phyloP scores from a whole-genome alignment of 2,113 vertebrate species.

The Alectura lathami region DNA sequence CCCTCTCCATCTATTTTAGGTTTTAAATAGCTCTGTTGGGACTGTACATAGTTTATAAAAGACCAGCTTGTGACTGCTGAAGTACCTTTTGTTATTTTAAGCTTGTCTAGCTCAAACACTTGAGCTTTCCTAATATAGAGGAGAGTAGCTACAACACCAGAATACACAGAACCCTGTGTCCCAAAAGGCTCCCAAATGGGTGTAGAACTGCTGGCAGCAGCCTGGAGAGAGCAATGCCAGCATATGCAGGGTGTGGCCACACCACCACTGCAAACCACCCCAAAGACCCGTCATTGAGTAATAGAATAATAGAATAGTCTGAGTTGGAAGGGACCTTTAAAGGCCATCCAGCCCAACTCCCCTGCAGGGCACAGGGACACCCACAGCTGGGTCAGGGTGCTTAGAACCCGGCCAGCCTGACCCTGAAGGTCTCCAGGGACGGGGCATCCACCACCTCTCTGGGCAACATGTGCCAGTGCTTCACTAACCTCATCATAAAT shows the following conservation, averaged over 20 bases:
- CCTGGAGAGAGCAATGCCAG: neutral
- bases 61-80: neutral
- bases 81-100: conserved; percentile 43
- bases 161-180: neutral
- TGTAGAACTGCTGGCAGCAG: neutral
- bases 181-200: neutral
- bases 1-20: neutral
- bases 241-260: neutral
- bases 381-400: too few species aligned
- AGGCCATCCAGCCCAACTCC: too few species aligned
- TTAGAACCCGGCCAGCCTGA: too few species aligned
- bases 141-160: neutral
- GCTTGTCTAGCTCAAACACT: neutral
- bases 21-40: neutral
- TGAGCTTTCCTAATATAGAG: neutral
- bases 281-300: too few species aligned
- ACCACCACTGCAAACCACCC: neutral
- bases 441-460: too few species aligned
- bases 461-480: too few species aligned
- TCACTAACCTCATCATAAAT: too few species aligned
- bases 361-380: too few species aligned
- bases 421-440: too few species aligned
- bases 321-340: too few species aligned
- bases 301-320: too few species aligned
- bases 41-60: neutral